These are phyloP conservation scores for Parnassius apollo DNA, from an alignment of 2,888 invertebrate species.

Conservation along the genomic window DNA sequence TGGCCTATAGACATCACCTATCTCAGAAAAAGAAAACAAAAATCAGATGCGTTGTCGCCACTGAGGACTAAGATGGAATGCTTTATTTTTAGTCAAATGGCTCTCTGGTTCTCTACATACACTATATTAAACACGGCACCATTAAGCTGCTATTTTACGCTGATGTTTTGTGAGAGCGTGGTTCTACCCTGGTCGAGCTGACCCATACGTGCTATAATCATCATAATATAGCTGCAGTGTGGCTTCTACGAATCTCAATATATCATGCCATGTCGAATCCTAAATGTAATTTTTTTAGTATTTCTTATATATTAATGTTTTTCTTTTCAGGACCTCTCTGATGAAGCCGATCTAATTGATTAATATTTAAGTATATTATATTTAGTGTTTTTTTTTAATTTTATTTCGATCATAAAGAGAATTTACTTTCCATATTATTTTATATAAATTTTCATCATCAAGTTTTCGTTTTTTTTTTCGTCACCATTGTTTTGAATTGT, in stretches of 20 bases:
- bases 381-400: slow-evolving; percentile 46
- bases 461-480: slow-evolving; percentile 26
- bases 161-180: too few relatives aligned
- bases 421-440: slow-evolving; percentile 67
- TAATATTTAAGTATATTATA: slow-evolving; percentile 56
- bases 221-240: too few relatives aligned
- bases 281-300: background rate
- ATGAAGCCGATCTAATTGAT: slow-evolving; percentile 62
- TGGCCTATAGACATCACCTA: too few relatives aligned
- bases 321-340: slow-evolving; percentile 67
- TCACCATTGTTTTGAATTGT: slow-evolving; percentile 8
- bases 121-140: too few relatives aligned
- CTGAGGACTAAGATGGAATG: too few relatives aligned
- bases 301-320: slow-evolving; percentile 26
- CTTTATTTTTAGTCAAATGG: too few relatives aligned
- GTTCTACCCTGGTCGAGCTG: too few relatives aligned
- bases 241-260: background rate
- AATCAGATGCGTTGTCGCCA: too few relatives aligned
- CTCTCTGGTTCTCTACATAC: too few relatives aligned
- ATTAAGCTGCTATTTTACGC: too few relatives aligned
- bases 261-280: background rate
- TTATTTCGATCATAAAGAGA: slow-evolving; percentile 41
- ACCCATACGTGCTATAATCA: too few relatives aligned
- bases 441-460: slow-evolving; percentile 50
- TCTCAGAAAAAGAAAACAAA: too few relatives aligned